Percentiles rank a stretch among this genome's conserved stretches.
phyloP scores from a whole-genome alignment of 2,888 invertebrate species.

The Siphlonurus alternatus region DNA sequence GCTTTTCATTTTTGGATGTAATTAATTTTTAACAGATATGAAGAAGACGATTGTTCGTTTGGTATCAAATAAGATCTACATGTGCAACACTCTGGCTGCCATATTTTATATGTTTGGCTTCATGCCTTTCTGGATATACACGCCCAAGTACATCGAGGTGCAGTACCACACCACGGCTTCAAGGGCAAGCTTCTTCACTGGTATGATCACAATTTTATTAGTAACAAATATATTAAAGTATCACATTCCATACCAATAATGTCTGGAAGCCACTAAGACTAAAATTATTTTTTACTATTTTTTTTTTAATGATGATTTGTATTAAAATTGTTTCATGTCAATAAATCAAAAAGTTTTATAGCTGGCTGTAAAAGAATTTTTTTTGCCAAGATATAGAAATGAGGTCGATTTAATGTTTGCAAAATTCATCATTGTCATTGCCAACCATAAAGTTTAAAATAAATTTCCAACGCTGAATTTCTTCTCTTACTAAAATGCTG shows the following conservation, averaged over 20 bases:
- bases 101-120: constrained; percentile 55
- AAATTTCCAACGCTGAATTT: neutral
- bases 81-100: constrained; percentile 55
- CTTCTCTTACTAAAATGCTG: neutral
- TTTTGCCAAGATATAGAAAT: too few species aligned
- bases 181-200: constrained; percentile 55
- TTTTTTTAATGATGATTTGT: too few species aligned
- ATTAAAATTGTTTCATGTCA: too few species aligned
- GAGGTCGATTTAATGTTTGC: too few species aligned
- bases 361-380: neutral
- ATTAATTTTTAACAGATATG: constrained; percentile 40
- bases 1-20: neutral
- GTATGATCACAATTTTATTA: constrained; percentile 20
- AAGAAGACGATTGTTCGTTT: constrained; percentile 42
- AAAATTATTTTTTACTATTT: too few species aligned
- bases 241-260: too few species aligned
- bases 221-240: too few species aligned
- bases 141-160: constrained; percentile 70
- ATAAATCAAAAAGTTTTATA: too few species aligned
- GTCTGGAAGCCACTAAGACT: too few species aligned
- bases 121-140: constrained; percentile 61
- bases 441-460: too few species aligned
- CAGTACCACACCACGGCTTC: constrained; percentile 63
- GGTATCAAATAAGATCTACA: constrained; percentile 44
- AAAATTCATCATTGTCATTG: neutral